A percentile compares a stretch with the other conserved stretches of the same genome.
These are phyloP conservation scores for Aromia moschata DNA, from an alignment of 2,888 invertebrate species.

Conservation along the genomic window DNA sequence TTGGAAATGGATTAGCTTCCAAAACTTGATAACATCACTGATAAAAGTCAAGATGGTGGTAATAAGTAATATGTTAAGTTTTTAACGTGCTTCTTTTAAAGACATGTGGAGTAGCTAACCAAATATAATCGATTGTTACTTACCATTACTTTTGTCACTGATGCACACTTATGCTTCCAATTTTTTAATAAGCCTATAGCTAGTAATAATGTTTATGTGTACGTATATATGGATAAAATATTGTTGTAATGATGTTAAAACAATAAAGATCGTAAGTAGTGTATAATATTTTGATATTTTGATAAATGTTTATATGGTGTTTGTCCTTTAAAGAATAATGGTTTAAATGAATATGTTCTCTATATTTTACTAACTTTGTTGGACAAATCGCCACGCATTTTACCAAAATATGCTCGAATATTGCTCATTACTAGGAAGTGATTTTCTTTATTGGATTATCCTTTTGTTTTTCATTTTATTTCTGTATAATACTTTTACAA, in stretches of 20 bases:
- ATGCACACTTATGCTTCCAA: neutral
- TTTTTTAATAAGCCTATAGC: neutral
- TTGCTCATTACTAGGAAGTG: neutral
- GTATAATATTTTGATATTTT: neutral
- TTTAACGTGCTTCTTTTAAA: no score
- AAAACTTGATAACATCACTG: neutral
- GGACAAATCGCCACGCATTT: neutral
- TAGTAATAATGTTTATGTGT: constrained; percentile 1
- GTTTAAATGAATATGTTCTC: neutral
- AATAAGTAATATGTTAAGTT: no score
- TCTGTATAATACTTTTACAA: neutral
- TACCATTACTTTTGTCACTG: neutral
- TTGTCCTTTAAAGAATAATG: neutral
- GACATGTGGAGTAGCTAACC: no score
- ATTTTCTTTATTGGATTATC: no score
- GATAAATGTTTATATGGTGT: neutral
- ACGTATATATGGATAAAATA: neutral
- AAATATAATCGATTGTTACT: no score
- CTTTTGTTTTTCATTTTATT: no score
- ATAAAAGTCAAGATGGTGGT: neutral
- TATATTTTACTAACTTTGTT: neutral
- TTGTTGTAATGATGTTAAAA: constrained; percentile 1
- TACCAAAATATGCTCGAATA: neutral
- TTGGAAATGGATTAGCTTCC: neutral
- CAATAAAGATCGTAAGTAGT: neutral